Conservation (phyloP, 1,140 invertebrate genomes). For the Euwallacea similis region DNA sequence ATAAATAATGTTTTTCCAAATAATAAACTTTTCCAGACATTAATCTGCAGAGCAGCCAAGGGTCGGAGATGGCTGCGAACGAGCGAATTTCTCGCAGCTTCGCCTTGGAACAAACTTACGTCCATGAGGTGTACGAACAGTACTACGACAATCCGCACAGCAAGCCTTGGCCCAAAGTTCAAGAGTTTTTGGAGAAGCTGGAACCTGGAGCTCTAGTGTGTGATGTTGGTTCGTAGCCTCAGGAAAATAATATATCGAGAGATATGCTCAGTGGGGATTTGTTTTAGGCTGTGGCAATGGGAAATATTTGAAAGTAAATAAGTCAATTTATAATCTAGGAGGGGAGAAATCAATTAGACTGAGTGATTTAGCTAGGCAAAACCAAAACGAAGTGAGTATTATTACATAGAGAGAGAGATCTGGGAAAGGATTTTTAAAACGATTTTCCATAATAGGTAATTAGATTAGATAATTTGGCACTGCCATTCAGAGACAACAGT, state of each 20-base stretch:
- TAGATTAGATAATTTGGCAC: constrained; percentile 82
- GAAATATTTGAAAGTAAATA: constrained; percentile 87
- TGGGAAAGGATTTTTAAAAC: not conserved
- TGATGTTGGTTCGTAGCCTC: constrained; percentile 74
- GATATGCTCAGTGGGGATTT: not conserved
- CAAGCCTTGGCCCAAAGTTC: constrained; percentile 81
- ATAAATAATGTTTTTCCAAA: too few species aligned
- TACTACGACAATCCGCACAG: constrained; percentile 72
- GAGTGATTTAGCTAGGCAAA: constrained; percentile 73
- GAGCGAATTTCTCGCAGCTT: constrained; percentile 73
- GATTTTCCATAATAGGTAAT: constrained; percentile 69
- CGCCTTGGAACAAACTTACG: constrained; percentile 90
- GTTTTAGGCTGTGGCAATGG: constrained; percentile 87
- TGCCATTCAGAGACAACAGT: constrained; percentile 89
- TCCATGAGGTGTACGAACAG: constrained; percentile 92
- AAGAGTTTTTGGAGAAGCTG: constrained; percentile 82
- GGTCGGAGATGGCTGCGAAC: constrained; percentile 49
- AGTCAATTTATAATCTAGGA: constrained; percentile 82
- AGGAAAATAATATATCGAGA: not conserved
- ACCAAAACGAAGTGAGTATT: constrained; percentile 75
- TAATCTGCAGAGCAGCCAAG: constrained; percentile 16
- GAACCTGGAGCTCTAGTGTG: constrained; percentile 90
- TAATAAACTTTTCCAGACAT: constrained; percentile 7
- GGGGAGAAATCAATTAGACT: constrained; percentile 83
- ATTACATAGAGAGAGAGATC: not conserved